Percentiles rank a stretch among this genome's conserved stretches.
Evolutionary conservation across 30 jellyfish, hydroid and myxozoan species (phyloP).

Genomic region (Chrysaora quinquecirrha): DNA sequence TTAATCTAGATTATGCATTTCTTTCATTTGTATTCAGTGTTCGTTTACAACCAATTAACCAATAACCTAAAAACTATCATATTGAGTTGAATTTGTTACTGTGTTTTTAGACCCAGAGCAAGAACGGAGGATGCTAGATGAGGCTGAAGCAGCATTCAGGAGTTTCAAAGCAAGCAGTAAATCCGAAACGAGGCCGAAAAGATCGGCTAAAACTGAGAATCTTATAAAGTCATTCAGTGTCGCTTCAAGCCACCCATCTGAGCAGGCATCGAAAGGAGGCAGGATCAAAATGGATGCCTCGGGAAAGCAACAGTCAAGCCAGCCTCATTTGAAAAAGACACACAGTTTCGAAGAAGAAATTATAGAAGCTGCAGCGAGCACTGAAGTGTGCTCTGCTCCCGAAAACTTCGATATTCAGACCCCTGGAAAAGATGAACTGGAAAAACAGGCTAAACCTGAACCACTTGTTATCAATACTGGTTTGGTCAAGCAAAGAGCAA

Average conservation of each 20-base stretch:
- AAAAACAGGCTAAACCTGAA: neutral
- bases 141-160: conserved; percentile 70
- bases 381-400: neutral
- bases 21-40: no score
- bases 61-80: no score
- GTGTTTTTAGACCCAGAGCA: conserved; percentile 63
- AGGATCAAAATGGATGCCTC: conserved; percentile 8
- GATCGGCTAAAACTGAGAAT: conserved; percentile 56
- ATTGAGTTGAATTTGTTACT: no score
- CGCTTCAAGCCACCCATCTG: conserved; percentile 18
- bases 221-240: conserved; percentile 71
- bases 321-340: neutral
- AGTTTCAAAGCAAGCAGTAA: conserved; percentile 58
- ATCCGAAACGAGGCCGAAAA: conserved; percentile 18
- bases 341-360: neutral
- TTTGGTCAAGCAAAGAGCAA: conserved; percentile 56
- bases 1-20: neutral
- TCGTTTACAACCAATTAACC: no score
- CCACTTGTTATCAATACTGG: conserved; percentile 8
- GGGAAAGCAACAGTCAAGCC: neutral
- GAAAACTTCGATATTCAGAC: neutral
- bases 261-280: conserved; percentile 20
- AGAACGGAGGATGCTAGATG: conserved; percentile 65
- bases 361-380: neutral
- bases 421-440: neutral